Evolutionary conservation across 2,888 invertebrate species (phyloP).

Genomic region (Leistus spinibarbis): DNA sequence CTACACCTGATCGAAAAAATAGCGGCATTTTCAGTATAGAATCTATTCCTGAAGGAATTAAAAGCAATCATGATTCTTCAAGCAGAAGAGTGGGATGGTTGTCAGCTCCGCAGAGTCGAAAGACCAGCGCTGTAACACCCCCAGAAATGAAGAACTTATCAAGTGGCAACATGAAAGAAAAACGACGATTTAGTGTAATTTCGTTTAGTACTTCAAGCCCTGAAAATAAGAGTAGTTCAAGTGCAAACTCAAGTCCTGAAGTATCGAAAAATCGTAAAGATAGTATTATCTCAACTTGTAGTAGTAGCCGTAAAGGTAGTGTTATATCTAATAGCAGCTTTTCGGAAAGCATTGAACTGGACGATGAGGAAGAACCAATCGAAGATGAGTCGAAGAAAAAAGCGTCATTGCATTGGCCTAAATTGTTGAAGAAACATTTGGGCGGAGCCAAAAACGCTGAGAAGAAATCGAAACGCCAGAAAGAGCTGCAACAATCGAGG

Average conservation of each 20-base stretch:
- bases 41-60: conserved; percentile 43
- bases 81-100: conserved; percentile 25
- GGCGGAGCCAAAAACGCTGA: conserved; percentile 50
- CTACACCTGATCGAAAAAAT: conserved; percentile 51
- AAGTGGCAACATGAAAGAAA: conserved; percentile 35
- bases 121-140: conserved; percentile 34
- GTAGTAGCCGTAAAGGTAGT: conserved; percentile 53
- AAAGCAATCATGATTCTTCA: conserved; percentile 12
- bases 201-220: conserved; percentile 18
- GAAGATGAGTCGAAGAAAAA: conserved; percentile 32
- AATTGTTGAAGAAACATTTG: conserved; percentile 51
- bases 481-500: conserved; percentile 55
- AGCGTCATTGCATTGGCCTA: conserved; percentile 49
- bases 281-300: conserved; percentile 44
- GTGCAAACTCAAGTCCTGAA: conserved; percentile 48
- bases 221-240: conserved; percentile 9
- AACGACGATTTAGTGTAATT: conserved; percentile 33
- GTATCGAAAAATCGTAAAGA: conserved; percentile 47
- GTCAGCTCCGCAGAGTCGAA: conserved; percentile 33
- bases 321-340: conserved; percentile 55
- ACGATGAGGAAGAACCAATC: conserved; percentile 41
- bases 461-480: conserved; percentile 54
- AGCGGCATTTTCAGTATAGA: conserved; percentile 45
- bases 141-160: conserved; percentile 25
- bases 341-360: conserved; percentile 55